Evolutionary conservation across 2,113 vertebrate genomes (phyloP), one percentile per base, ranked within the genome.

Genomic region (Sphyrna mokarran): DNA sequence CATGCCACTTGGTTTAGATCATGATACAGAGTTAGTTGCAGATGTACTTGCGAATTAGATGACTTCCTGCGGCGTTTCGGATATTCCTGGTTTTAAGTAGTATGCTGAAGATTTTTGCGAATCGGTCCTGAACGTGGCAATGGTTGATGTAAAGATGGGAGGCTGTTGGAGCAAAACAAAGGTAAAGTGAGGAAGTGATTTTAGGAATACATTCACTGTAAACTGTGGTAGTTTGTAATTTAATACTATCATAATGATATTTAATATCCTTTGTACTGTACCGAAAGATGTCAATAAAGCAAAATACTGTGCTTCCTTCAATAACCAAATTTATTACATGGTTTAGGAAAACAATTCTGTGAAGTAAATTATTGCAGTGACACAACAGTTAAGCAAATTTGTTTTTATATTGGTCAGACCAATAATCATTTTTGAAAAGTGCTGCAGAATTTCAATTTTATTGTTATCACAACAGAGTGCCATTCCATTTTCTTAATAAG

Each of bases 71-170:
- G 23, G 48, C 43, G 76, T 54, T 95, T 72, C 33, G 23, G 8
- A 11, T 76, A 76, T 72, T 76, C 70, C 69, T 54, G 69, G 26
- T 48, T 48, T 72, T 61, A 91, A 91, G 66, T 54, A 72, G 54
- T 48, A 33, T 72, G 37, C 9, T 13, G n/a, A 37, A 91, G 87
- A 91, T 37, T 93, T 91, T 48, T 95, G 16, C 23, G 11, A 33
- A 54, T 26, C 43, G 1, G 16, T 14, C 26, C 87, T 63, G 87
- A 90, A 1, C 54, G 9, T 29, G 20, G 40, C 23, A 72, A 95
- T 95, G 68, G 40, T 72, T 48, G 94, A 95, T 54, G 40, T 66
- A 95, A 95, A 70, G 69, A 95, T 95, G 94, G 94, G 94, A 72
- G 40, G 6, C 23, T 95, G 94, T 95, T 95, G 94, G 94, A 95